phyloP scores from a whole-genome alignment of 1,140 invertebrate species.

The Dendrolimus punctatus region DNA sequence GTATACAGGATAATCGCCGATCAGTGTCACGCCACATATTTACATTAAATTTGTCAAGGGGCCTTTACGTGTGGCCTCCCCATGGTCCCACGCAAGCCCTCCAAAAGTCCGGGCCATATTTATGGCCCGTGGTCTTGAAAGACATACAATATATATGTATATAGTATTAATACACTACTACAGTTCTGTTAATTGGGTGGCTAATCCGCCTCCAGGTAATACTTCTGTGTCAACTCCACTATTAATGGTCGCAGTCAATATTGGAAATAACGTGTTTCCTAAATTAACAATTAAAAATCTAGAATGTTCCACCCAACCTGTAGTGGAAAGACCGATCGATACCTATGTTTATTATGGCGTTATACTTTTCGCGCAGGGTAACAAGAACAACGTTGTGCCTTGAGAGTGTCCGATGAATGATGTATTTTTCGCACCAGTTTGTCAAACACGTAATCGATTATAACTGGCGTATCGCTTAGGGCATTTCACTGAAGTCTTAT shows the following conservation, averaged over 20 bases:
- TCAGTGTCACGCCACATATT: too few species aligned
- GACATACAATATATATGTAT: too few species aligned
- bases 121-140: too few species aligned
- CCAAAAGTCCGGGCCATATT: too few species aligned
- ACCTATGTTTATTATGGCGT: conserved; percentile 58
- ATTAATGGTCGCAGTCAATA: conserved; percentile 2
- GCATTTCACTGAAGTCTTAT: conserved; percentile 61
- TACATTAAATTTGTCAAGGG: too few species aligned
- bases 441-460: conserved; percentile 68
- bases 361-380: conserved; percentile 63
- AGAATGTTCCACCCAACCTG: conserved; percentile 38
- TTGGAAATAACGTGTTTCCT: conserved; percentile 2
- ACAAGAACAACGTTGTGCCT: conserved; percentile 73
- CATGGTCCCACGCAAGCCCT: too few species aligned
- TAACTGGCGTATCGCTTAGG: conserved; percentile 12
- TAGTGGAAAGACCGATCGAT: conserved; percentile 71
- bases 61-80: too few species aligned
- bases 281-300: conserved; percentile 15
- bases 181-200: background rate
- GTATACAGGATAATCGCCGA: too few species aligned
- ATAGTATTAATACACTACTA: too few species aligned
- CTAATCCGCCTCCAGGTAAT: conserved; percentile 5
- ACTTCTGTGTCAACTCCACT: conserved; percentile 10
- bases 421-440: conserved; percentile 70
- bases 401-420: conserved; percentile 79